Evolutionary conservation across 2,113 vertebrate genomes (phyloP).

Genomic region (Rhea pennata): DNA sequence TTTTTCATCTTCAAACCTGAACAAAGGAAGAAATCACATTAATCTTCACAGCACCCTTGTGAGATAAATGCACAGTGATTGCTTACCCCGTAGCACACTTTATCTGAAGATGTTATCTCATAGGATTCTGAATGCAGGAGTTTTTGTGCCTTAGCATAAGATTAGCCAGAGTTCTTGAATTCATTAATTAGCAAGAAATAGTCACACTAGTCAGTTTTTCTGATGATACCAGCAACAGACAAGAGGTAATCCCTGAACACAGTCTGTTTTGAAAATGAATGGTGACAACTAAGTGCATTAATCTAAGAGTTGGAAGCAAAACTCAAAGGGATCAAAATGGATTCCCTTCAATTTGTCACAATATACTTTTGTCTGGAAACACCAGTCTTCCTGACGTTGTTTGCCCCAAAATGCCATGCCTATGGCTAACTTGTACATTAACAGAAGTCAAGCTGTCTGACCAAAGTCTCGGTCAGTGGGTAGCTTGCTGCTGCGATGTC

Average conservation of each 20-base stretch:
- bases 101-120: background rate
- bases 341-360: background rate
- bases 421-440: background rate
- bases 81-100: background rate
- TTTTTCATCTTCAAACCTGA: background rate
- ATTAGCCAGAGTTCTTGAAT: background rate
- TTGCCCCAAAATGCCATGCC: background rate
- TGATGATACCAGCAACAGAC: background rate
- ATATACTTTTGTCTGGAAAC: background rate
- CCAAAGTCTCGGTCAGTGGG: background rate
- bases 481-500: background rate
- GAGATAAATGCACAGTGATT: conserved; percentile 20
- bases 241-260: background rate
- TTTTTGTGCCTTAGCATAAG: background rate
- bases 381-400: background rate
- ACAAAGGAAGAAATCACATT: background rate
- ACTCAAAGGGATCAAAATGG: background rate
- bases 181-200: background rate
- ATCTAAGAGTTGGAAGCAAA: background rate
- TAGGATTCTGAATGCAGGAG: background rate
- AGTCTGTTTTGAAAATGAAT: background rate
- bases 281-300: background rate
- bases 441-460: background rate
- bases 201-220: background rate
- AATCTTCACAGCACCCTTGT: background rate